A percentile compares a stretch with the other conserved stretches of the same genome.
Evolutionary conservation across 2,888 invertebrate species (phyloP).

Genomic region (Rutpela maculata): DNA sequence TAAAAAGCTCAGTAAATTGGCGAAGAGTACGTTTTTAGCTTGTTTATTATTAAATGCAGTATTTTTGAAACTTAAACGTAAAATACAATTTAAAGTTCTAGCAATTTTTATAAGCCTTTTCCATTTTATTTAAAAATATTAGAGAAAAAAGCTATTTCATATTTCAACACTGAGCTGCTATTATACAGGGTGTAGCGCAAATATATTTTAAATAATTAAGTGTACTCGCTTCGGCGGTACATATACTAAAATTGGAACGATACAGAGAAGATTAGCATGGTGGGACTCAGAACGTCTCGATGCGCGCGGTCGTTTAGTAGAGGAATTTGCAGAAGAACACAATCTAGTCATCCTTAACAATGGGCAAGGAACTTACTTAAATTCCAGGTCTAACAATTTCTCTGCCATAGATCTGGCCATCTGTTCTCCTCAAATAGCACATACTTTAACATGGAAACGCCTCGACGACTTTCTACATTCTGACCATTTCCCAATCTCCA

Average conservation of each 20-base stretch:
- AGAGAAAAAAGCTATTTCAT: too few species aligned
- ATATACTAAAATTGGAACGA: slow-evolving; percentile 93
- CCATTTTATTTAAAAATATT: too few species aligned
- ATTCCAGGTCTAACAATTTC: slow-evolving; percentile 22
- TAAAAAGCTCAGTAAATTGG: too few species aligned
- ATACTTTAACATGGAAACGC: slow-evolving; percentile 19
- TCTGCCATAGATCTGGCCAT: slow-evolving; percentile 30
- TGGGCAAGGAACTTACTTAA: slow-evolving; percentile 37
- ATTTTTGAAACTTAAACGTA: too few species aligned
- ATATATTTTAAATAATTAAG: too few species aligned
- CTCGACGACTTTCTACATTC: slow-evolving; percentile 8
- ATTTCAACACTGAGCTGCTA: too few species aligned
- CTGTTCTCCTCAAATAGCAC: slow-evolving; percentile 14
- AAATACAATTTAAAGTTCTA: too few species aligned
- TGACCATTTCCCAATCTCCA: slow-evolving; percentile 10
- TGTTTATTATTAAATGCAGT: too few species aligned
- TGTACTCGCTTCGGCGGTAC: slow-evolving; percentile 86
- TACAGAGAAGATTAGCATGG: slow-evolving; percentile 95
- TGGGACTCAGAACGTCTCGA: slow-evolving; percentile 42
- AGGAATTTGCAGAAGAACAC: slow-evolving; percentile 9
- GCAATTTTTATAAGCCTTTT: too few species aligned
- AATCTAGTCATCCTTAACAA: slow-evolving; percentile 36
- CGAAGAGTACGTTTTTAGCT: too few species aligned
- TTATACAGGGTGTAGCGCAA: too few species aligned
- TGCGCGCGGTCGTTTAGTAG: slow-evolving; percentile 18